These are phyloP conservation scores for Caenorhabditis sp. DNA, from an alignment of 2,888 invertebrate genomes.

Conservation along the genomic window DNA sequence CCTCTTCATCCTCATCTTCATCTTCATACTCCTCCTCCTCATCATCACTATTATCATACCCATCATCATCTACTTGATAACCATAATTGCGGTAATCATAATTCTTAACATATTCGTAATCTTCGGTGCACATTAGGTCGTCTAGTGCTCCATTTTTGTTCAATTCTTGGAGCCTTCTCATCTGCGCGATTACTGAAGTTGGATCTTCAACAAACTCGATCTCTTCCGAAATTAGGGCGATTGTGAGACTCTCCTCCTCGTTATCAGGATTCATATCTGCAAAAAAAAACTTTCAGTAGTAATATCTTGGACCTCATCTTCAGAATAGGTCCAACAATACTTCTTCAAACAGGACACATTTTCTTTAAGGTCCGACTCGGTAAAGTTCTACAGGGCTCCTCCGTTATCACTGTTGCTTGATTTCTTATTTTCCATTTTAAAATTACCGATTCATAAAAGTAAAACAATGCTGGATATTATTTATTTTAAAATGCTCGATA, in stretches of 20 bases:
- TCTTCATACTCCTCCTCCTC: slow-evolving; percentile 9
- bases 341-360: too few relatives aligned
- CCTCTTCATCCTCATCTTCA: slow-evolving; percentile 7
- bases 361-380: too few relatives aligned
- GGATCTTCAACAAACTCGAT: background rate
- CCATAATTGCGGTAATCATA: background rate
- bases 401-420: too few relatives aligned
- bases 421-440: too few relatives aligned
- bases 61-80: background rate
- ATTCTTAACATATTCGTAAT: background rate
- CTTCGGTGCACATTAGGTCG: background rate
- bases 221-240: background rate
- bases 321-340: too few relatives aligned
- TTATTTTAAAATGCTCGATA: too few relatives aligned
- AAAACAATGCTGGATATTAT: too few relatives aligned
- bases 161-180: background rate
- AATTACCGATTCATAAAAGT: too few relatives aligned
- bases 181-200: background rate
- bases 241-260: background rate
- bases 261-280: too few relatives aligned
- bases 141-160: background rate
- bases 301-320: too few relatives aligned
- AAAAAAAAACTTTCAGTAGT: too few relatives aligned
- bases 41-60: background rate
- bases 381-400: too few relatives aligned